These are phyloP conservation scores for Hapalemur alaotrensis DNA, from an alignment of 2,797 vertebrate species.

Conservation along the genomic window DNA sequence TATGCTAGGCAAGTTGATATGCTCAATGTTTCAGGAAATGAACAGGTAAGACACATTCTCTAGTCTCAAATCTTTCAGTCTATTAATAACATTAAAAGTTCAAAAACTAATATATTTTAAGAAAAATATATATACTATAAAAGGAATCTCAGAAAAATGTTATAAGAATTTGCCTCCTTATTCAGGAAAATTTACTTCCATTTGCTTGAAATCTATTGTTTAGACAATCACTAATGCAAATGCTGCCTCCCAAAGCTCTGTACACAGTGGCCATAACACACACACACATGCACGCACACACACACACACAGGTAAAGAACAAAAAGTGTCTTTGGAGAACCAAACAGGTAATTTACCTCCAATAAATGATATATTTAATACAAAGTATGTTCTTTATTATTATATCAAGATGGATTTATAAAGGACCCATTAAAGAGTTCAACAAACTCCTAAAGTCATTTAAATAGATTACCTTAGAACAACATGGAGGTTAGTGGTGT, in stretches of 20 bases:
- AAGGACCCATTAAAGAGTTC: background rate
- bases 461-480: background rate
- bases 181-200: background rate
- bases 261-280: background rate
- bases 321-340: background rate
- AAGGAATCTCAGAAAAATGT: background rate
- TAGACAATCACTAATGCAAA: background rate
- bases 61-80: background rate
- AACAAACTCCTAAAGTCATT: background rate
- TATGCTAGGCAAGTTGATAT: background rate
- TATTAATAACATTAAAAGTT: background rate
- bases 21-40: background rate
- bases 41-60: background rate
- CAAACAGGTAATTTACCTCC: background rate
- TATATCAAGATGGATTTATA: background rate
- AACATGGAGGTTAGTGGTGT: background rate
- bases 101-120: background rate
- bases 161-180: background rate
- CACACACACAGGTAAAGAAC: background rate
- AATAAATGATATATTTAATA: background rate
- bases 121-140: background rate
- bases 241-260: background rate
- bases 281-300: rapidly evolving
- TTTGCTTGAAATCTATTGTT: background rate
- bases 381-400: background rate